phyloP scores from a whole-genome alignment of 2,888 invertebrate species.

The Brassicogethes aeneus region DNA sequence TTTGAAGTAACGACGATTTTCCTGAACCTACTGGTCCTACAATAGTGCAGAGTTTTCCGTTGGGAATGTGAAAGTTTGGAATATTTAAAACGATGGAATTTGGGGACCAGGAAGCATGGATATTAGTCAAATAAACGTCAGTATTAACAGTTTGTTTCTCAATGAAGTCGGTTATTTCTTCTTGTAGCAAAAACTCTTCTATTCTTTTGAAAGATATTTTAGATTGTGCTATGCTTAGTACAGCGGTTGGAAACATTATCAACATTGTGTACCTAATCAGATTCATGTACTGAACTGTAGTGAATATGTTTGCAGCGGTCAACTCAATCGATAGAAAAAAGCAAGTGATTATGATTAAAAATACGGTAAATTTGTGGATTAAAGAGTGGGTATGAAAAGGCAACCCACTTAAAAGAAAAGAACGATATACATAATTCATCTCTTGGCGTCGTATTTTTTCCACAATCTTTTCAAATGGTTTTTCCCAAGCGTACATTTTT shows the following conservation, averaged over 20 bases:
- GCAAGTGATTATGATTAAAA: background rate
- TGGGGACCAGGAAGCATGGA: background rate
- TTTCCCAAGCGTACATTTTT: constrained; percentile 7
- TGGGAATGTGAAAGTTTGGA: background rate
- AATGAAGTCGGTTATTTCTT: background rate
- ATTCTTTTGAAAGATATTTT: background rate
- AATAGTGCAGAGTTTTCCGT: constrained; percentile 1
- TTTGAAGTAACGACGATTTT: constrained; percentile 43
- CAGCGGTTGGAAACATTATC: background rate
- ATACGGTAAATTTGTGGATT: background rate
- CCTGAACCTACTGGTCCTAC: constrained; percentile 57
- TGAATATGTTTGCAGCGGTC: background rate
- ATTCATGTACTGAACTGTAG: background rate
- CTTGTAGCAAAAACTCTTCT: constrained; percentile 1
- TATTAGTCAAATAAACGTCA: background rate
- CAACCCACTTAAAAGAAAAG: background rate
- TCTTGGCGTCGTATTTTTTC: background rate
- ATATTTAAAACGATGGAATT: background rate
- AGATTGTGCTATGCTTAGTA: background rate
- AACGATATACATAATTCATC: background rate
- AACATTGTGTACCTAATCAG: background rate
- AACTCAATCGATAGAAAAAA: background rate
- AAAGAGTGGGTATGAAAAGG: background rate
- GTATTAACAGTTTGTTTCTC: background rate
- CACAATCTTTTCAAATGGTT: background rate